phyloP scores from a whole-genome alignment of 2,888 invertebrate species.

The Diabrotica balteata region DNA sequence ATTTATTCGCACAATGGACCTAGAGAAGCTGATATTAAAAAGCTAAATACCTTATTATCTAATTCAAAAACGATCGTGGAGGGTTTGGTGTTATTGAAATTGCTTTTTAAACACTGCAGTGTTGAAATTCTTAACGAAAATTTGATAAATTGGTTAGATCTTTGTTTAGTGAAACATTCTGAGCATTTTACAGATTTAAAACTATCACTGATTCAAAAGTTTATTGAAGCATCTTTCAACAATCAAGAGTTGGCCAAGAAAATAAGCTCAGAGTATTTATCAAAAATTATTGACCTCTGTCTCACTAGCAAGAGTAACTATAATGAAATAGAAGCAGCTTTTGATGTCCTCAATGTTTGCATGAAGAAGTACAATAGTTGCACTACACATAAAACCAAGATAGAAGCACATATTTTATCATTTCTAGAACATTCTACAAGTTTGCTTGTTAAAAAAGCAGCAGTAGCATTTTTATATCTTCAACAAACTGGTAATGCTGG shows the following conservation, averaged over 20 bases:
- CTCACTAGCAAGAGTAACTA: slow-evolving; percentile 30
- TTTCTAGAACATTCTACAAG: slow-evolving; percentile 38
- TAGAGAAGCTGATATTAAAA: slow-evolving; percentile 35
- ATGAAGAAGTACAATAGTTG: slow-evolving; percentile 43
- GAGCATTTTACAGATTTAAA: slow-evolving; percentile 41
- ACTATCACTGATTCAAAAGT: slow-evolving; percentile 33
- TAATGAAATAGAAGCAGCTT: slow-evolving; percentile 35
- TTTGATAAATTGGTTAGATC: slow-evolving; percentile 39
- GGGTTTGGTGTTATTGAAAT: slow-evolving; percentile 42
- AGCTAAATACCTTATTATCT: slow-evolving; percentile 40
- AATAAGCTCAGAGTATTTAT: slow-evolving; percentile 42
- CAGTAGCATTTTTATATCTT: slow-evolving; percentile 39
- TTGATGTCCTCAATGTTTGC: slow-evolving; percentile 37
- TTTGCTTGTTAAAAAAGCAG: slow-evolving; percentile 38
- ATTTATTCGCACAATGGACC: slow-evolving; percentile 36
- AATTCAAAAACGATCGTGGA: slow-evolving; percentile 37
- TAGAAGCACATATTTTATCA: slow-evolving; percentile 39
- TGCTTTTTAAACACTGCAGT: slow-evolving; percentile 36
- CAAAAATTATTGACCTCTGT: slow-evolving; percentile 43
- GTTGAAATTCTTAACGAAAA: slow-evolving; percentile 34
- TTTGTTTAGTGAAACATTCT: slow-evolving; percentile 39
- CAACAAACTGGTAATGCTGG: slow-evolving; percentile 45
- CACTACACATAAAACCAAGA: slow-evolving; percentile 40
- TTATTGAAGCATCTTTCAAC: slow-evolving; percentile 36
- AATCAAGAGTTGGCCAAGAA: slow-evolving; percentile 44